phyloP scores from a whole-genome alignment of 2,888 invertebrate species.

The Acanthopleura granulata region DNA sequence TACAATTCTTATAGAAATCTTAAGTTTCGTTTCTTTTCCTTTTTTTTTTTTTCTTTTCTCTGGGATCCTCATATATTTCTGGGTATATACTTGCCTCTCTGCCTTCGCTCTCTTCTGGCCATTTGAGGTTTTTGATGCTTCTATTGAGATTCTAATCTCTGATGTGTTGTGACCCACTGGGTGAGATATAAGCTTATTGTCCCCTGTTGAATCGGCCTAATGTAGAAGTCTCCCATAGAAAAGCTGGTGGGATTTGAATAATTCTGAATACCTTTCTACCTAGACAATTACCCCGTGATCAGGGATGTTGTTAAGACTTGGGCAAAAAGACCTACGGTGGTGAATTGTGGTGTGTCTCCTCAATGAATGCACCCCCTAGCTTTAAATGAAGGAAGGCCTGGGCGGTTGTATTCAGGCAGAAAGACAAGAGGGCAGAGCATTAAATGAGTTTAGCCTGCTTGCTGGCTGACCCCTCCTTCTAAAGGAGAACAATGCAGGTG shows the following conservation, averaged over 20 bases:
- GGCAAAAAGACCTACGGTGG: background rate
- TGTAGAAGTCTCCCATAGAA: no score
- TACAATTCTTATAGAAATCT: background rate
- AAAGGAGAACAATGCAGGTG: background rate
- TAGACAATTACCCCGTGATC: slow-evolving; percentile 13
- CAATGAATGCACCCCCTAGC: background rate
- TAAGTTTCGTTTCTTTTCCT: background rate
- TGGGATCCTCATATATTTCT: background rate
- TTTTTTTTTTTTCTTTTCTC: background rate
- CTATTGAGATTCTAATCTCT: background rate
- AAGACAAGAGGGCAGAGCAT: background rate
- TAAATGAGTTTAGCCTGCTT: slow-evolving; percentile 6
- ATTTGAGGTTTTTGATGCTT: background rate
- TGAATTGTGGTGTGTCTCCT: background rate
- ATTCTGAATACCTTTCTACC: background rate
- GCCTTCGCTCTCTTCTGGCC: background rate
- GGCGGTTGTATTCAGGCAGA: background rate
- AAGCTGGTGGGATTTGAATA: slow-evolving; percentile 6
- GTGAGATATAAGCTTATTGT: slow-evolving; percentile 12
- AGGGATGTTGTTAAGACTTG: background rate
- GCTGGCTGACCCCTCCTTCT: background rate
- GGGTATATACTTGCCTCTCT: no score
- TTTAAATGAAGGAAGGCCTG: slow-evolving; percentile 12
- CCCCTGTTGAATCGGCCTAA: no score
- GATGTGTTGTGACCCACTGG: slow-evolving; percentile 1